Percentiles rank a stretch among this genome's conserved stretches.
phyloP scores from a whole-genome alignment of 2,113 vertebrate genomes.

The Hippolais icterina region DNA sequence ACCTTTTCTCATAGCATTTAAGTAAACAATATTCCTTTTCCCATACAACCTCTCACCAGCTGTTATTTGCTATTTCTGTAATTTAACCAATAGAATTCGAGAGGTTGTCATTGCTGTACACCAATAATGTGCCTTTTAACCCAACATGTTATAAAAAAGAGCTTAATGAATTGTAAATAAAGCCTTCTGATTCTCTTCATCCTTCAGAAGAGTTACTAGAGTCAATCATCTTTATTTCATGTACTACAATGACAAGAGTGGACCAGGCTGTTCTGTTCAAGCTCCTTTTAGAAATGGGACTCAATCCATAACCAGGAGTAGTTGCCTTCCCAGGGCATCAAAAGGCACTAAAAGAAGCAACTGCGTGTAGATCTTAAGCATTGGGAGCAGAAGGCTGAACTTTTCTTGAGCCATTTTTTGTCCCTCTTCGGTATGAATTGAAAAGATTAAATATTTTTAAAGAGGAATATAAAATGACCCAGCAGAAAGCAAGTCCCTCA shows the following conservation, averaged over 20 bases:
- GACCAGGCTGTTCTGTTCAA: not conserved
- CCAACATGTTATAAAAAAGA: no score
- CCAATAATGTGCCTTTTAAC: no score
- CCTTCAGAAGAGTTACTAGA: no score
- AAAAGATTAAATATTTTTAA: not conserved
- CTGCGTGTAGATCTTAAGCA: not conserved
- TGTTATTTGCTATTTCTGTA: no score
- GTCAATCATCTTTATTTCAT: no score
- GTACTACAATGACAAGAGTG: not conserved
- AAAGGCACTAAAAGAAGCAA: not conserved
- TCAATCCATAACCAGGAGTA: not conserved
- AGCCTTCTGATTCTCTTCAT: no score
- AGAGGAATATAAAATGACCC: not conserved
- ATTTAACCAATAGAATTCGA: no score
- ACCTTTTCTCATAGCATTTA: no score
- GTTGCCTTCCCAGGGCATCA: not conserved
- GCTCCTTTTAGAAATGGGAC: not conserved
- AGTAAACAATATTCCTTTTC: no score
- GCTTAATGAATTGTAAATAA: no score
- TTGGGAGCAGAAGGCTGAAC: not conserved
- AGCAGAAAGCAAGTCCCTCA: not conserved
- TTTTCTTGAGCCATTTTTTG: not conserved
- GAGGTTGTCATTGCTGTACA: no score
- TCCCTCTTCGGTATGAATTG: not conserved
- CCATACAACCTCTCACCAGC: no score